Evolutionary conservation across 2,888 invertebrate species (phyloP).

Genomic region (Acanthopleura granulata): DNA sequence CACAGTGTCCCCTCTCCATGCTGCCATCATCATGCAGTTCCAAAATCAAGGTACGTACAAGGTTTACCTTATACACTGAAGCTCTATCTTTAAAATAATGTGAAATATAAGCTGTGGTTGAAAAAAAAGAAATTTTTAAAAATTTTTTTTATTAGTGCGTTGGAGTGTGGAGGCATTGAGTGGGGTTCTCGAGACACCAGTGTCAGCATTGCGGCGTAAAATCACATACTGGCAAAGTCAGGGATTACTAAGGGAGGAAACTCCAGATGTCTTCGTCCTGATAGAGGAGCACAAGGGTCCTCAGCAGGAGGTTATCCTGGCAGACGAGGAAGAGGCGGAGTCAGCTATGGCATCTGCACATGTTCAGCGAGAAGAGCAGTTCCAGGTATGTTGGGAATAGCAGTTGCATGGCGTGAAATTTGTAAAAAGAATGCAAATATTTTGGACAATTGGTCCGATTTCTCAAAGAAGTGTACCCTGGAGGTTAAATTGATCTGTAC

Average conservation of each 20-base stretch:
- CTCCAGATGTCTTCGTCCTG: conserved; percentile 78
- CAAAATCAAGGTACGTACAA: conserved; percentile 80
- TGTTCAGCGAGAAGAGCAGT: conserved; percentile 92
- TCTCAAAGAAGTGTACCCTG: too few species aligned
- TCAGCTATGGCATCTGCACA: conserved; percentile 95
- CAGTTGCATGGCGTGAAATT: background rate
- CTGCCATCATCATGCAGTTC: conserved; percentile 93
- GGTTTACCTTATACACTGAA: background rate
- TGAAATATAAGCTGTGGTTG: too few species aligned
- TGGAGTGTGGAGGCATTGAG: conserved; percentile 92
- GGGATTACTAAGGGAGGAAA: conserved; percentile 84
- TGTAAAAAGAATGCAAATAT: too few species aligned
- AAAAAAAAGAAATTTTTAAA: too few species aligned
- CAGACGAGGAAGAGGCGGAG: conserved; percentile 88
- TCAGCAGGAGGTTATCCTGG: conserved; percentile 63
- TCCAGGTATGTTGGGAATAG: conserved; percentile 74
- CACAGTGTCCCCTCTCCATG: conserved; percentile 92
- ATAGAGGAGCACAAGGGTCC: conserved; percentile 67
- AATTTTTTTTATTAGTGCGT: conserved; percentile 73
- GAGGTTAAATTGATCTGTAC: too few species aligned
- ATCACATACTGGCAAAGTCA: conserved; percentile 96
- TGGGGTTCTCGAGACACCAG: conserved; percentile 87
- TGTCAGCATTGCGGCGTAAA: conserved; percentile 86
- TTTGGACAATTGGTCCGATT: too few species aligned
- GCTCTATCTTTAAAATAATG: too few species aligned